Evolutionary conservation across 2,797 vertebrate genomes (phyloP).

Genomic region (Rhynchonycteris naso): DNA sequence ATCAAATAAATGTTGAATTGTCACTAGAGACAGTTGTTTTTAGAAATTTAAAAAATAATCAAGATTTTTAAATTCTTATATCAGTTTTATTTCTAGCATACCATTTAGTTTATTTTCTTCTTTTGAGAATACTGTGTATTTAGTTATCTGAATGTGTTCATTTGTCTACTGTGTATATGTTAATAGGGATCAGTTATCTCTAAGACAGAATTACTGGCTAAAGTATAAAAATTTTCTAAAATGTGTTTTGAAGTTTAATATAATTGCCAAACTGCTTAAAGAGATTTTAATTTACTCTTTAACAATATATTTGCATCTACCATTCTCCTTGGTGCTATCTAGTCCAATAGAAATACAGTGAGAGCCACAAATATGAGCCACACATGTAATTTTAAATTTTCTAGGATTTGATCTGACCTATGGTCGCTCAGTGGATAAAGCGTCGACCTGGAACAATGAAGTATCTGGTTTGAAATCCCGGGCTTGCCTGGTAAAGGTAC

Average conservation of each 20-base stretch:
- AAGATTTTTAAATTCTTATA: neutral
- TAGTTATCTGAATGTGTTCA: accelerated
- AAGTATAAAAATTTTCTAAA: neutral
- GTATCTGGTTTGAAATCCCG: too few species aligned
- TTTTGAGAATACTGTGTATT: neutral
- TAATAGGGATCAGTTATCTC: neutral
- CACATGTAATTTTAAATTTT: neutral
- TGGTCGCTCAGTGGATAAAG: too few species aligned
- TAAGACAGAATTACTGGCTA: neutral
- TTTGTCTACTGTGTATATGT: neutral
- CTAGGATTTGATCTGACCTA: neutral
- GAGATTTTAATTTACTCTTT: neutral
- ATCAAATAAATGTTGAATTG: neutral
- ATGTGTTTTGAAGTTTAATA: neutral
- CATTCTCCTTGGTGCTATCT: neutral
- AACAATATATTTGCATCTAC: neutral
- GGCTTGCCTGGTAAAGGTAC: too few species aligned
- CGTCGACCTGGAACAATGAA: too few species aligned
- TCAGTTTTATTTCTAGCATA: neutral
- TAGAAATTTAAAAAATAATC: neutral
- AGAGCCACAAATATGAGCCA: neutral
- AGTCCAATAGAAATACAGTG: neutral
- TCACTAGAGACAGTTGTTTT: neutral
- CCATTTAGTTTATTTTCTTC: neutral
- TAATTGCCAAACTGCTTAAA: neutral